Evolutionary conservation across 2,888 invertebrate genomes (phyloP).

Genomic region (Salpingus planirostris): DNA sequence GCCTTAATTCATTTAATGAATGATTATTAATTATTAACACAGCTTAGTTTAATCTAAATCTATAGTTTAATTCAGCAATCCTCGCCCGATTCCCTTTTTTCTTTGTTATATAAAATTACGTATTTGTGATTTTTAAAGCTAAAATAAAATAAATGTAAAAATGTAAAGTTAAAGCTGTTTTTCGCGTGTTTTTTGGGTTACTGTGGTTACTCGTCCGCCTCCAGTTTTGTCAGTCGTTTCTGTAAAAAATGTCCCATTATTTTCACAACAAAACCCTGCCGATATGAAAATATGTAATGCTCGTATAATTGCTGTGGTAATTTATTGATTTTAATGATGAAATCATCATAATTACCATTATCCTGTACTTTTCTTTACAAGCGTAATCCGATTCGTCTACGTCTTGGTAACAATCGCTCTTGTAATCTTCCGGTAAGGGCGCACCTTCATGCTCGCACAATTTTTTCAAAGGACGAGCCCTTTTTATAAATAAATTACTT

Average conservation of each 20-base stretch:
- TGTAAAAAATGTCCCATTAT: conserved; percentile 30
- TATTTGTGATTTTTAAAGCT: no score
- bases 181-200: no score
- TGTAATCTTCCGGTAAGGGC: conserved; percentile 60
- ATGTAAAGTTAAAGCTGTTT: not conserved
- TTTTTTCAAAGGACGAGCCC: conserved; percentile 58
- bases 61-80: no score
- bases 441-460: conserved; percentile 67
- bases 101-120: no score
- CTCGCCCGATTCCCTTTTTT: no score
- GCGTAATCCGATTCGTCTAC: conserved; percentile 71
- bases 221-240: conserved; percentile 40
- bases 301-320: not conserved
- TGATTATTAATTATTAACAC: no score
- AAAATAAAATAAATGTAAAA: no score
- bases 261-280: not conserved
- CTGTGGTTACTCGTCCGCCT: conserved; percentile 28
- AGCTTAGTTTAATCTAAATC: no score
- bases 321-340: not conserved
- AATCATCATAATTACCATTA: conserved; percentile 53
- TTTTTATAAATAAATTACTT: conserved; percentile 25
- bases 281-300: no score
- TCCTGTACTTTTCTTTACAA: conserved; percentile 71
- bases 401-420: conserved; percentile 71
- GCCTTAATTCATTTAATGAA: no score